Evolutionary conservation across 2,797 vertebrate genomes (phyloP).

Genomic region (Pangasius sanitwongsei): DNA sequence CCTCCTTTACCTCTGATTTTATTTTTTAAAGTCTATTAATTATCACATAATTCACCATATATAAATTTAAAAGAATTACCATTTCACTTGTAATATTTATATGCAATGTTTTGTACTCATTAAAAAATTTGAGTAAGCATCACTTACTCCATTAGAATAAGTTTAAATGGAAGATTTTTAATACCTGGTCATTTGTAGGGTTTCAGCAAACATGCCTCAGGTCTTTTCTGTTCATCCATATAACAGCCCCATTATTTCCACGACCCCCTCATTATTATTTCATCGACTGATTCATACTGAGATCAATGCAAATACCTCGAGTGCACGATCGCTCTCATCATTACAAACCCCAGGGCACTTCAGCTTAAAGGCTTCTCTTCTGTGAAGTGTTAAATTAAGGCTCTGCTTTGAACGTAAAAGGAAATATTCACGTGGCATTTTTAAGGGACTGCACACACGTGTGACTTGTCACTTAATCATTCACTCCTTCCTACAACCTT

Average conservation of each 20-base stretch:
- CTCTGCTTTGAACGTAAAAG: conserved; percentile 1
- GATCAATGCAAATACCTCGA: conserved; percentile 40
- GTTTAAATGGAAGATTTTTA: neutral
- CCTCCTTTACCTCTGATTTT: neutral
- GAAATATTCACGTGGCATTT: neutral
- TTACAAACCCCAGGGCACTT: conserved; percentile 25
- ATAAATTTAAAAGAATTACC: neutral
- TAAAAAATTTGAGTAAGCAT: neutral
- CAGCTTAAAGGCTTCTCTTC: conserved; percentile 24
- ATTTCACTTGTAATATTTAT: neutral
- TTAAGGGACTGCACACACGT: neutral
- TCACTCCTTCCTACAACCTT: neutral
- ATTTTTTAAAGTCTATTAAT: neutral
- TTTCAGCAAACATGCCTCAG: conserved; percentile 3
- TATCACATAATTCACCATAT: neutral
- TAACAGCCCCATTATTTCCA: conserved; percentile 41
- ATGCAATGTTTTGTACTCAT: neutral
- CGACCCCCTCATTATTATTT: conserved; percentile 42
- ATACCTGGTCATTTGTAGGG: neutral
- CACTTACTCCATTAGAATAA: neutral
- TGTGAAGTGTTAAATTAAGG: conserved; percentile 15
- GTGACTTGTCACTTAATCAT: neutral
- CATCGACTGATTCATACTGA: conserved; percentile 37
- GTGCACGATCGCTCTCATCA: neutral
- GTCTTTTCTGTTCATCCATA: neutral